Percentiles rank a stretch among this genome's conserved stretches.
phyloP scores from a whole-genome alignment of 2,113 vertebrate genomes.

The Sorex fumeus region DNA sequence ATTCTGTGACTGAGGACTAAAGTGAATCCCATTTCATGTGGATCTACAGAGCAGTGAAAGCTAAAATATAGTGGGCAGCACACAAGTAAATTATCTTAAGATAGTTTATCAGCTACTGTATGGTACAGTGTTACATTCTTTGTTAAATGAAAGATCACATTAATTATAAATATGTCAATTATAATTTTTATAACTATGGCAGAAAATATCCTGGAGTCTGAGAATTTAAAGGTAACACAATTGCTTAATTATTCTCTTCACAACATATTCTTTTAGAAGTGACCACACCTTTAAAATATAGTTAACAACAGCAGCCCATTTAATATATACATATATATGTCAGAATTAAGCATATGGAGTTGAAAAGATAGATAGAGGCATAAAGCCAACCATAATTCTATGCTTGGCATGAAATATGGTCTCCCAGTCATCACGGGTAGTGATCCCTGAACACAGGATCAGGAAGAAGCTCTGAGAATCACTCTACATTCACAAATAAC shows the following conservation, averaged over 20 bases:
- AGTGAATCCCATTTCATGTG: slow-evolving; percentile 41
- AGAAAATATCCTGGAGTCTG: slow-evolving; percentile 39
- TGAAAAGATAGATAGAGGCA: too few relatives aligned
- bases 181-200: too few relatives aligned
- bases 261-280: slow-evolving; percentile 59
- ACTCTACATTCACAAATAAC: too few relatives aligned
- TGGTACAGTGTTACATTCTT: not conserved
- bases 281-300: slow-evolving; percentile 14
- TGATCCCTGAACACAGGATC: too few relatives aligned
- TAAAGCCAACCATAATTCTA: too few relatives aligned
- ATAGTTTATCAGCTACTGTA: slow-evolving; percentile 36
- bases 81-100: slow-evolving; percentile 23
- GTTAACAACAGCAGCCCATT: slow-evolving; percentile 54
- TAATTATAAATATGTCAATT: not conserved
- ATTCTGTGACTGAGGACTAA: slow-evolving; percentile 27
- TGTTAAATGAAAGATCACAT: not conserved
- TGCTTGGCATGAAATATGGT: too few relatives aligned
- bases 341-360: not conserved
- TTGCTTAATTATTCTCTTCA: slow-evolving; percentile 14
- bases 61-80: slow-evolving; percentile 60
- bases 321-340: slow-evolving; percentile 33
- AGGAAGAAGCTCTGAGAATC: too few relatives aligned
- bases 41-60: slow-evolving; percentile 59
- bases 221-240: not conserved
- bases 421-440: too few relatives aligned